A percentile compares a stretch with the other conserved stretches of the same genome.
These are phyloP conservation scores for Patagioenas fasciata DNA, from an alignment of 2,113 vertebrate genomes.

Conservation along the genomic window DNA sequence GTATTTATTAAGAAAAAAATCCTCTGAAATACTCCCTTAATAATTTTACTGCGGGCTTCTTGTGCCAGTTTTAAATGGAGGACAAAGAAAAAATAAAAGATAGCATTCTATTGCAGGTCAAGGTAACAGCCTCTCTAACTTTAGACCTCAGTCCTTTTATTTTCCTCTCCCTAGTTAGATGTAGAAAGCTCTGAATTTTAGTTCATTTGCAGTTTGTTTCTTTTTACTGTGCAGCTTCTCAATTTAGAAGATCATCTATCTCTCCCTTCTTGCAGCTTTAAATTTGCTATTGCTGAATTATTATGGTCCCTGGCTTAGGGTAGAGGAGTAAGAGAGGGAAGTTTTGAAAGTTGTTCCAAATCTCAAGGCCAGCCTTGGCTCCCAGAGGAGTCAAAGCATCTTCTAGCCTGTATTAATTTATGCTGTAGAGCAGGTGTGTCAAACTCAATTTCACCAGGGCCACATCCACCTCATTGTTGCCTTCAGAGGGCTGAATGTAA, in stretches of 20 bases:
- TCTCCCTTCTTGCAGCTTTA: background rate
- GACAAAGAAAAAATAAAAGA: background rate
- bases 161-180: background rate
- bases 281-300: background rate
- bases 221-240: background rate
- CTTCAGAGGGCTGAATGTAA: too few species aligned
- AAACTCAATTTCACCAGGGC: too few species aligned
- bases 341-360: background rate
- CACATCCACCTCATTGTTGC: too few species aligned
- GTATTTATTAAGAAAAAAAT: background rate
- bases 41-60: background rate
- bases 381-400: background rate
- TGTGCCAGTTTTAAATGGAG: slow-evolving; percentile 1
- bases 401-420: background rate
- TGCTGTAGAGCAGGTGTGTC: background rate
- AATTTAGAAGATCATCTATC: background rate
- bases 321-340: background rate
- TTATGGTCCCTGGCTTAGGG: background rate
- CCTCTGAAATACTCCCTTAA: background rate
- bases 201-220: background rate
- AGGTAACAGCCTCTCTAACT: background rate
- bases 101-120: background rate
- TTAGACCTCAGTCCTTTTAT: background rate
- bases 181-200: background rate
- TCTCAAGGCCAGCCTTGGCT: background rate